These are phyloP conservation scores for Nezara viridula DNA, from an alignment of 2,888 invertebrate genomes.

Conservation along the genomic window DNA sequence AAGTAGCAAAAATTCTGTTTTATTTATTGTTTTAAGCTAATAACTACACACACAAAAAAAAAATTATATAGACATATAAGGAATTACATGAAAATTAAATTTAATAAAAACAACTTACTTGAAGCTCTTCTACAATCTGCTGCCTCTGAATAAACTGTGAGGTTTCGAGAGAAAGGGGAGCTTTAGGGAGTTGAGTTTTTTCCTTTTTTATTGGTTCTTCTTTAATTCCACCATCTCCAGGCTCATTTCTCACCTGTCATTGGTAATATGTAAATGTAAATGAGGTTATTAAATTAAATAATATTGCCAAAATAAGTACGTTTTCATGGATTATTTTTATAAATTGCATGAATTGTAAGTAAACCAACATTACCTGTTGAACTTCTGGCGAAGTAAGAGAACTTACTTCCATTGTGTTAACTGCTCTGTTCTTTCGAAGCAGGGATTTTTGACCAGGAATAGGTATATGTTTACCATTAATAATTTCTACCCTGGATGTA, in stretches of 20 bases:
- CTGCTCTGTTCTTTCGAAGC: constrained; percentile 71
- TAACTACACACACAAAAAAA: neutral
- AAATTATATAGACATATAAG: too few species aligned
- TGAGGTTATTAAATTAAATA: too few species aligned
- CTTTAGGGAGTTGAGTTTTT: constrained; percentile 69
- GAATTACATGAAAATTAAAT: neutral
- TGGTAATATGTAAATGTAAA: neutral
- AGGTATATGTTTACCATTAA: constrained; percentile 57
- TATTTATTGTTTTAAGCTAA: neutral
- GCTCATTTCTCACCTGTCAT: constrained; percentile 62
- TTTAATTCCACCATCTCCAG: constrained; percentile 66
- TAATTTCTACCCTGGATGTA: constrained; percentile 20
- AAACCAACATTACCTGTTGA: constrained; percentile 72
- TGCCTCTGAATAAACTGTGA: constrained; percentile 79
- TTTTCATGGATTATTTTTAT: neutral
- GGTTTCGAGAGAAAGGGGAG: constrained; percentile 70
- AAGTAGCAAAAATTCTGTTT: neutral
- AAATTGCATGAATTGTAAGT: too few species aligned
- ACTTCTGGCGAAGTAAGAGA: constrained; percentile 73
- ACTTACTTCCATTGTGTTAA: constrained; percentile 62
- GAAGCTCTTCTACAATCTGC: constrained; percentile 79
- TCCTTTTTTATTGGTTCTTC: constrained; percentile 72
- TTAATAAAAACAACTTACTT: constrained; percentile 67
- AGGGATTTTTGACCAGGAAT: constrained; percentile 70
- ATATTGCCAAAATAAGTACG: neutral